Base-by-base conservation (phyloP, 2,113 vertebrate species). In the Mobula birostris region DNA sequence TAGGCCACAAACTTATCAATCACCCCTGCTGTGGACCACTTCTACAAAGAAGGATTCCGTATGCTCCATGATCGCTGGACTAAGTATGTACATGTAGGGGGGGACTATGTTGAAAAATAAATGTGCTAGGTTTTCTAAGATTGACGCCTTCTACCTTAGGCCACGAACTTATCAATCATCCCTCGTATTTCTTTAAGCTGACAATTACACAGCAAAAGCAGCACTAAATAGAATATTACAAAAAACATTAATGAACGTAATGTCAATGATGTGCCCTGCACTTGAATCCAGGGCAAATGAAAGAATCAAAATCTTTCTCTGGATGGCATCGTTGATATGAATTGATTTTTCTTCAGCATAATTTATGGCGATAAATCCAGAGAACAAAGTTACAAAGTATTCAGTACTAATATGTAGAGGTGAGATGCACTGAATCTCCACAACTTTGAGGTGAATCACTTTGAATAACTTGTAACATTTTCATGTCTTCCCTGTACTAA, bases 261-360 rank as follows among this genome's bases (percentile, higher is more conserved):
- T 79, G 29, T 79, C 77, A 79, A 79, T 29, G n/a, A 29, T 36
- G 77, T 14, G 77, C n/a, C 29, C n/a, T 79, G n/a, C 77, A 79
- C n/a, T 79, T 79, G 77, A 79, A 79, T 79, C 77, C 77, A 79
- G n/a, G n/a, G 29, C 77, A 79, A n/a, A 32, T 79, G 29, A 77
- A 77, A 24, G 27, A 29, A 77, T 77, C 76, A 36, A 79, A 32
- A 79, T 79, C n/a, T 36, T 79, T 79, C 36, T 7, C 66, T 68
- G 66, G 3, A 68, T 68, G 7, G 1, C 15, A 68, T 15, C 66
- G 5, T 68, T 68, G 66, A 68, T 12, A 68, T 68, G 66, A 68
- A 9, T 68, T 68, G 66, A 68, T 5, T 36, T 8, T 80, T 15
- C 15, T 15, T 17, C 15, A n/a, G 11, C n/a, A 36, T 80, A 80